Percentiles rank a stretch among this genome's conserved stretches.
Evolutionary conservation across 2,888 invertebrate genomes (phyloP).

Genomic region (Polyploca ridens): DNA sequence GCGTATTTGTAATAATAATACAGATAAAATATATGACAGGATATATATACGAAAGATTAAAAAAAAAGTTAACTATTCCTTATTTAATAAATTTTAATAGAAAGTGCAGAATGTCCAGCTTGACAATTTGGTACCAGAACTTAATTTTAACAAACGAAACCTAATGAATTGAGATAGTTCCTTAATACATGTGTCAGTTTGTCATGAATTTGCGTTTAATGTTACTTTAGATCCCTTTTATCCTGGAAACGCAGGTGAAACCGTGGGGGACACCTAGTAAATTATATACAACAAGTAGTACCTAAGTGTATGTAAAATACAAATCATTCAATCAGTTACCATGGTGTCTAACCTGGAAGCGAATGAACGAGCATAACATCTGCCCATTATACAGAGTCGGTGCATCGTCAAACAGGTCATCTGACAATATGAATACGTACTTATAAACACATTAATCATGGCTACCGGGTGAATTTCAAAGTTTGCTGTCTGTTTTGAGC

Average conservation of each 20-base stretch:
- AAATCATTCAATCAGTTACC: slow-evolving; percentile 54
- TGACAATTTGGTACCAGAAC: too few relatives aligned
- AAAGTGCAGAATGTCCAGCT: too few relatives aligned
- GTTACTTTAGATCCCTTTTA: too few relatives aligned
- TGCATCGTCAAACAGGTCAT: slow-evolving; percentile 79
- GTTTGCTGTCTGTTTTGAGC: slow-evolving; percentile 31
- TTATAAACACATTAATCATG: slow-evolving; percentile 68
- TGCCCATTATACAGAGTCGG: slow-evolving; percentile 68
- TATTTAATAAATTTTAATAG: too few relatives aligned
- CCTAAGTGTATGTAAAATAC: neutral
- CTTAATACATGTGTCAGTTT: too few relatives aligned
- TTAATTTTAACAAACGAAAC: too few relatives aligned
- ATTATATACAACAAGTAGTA: slow-evolving; percentile 5
- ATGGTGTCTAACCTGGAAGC: slow-evolving; percentile 47
- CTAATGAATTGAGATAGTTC: too few relatives aligned
- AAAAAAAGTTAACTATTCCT: too few relatives aligned
- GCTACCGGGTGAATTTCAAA: slow-evolving; percentile 49
- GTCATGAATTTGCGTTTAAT: too few relatives aligned
- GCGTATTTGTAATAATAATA: too few relatives aligned
- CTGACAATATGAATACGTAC: slow-evolving; percentile 55
- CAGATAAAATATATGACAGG: too few relatives aligned
- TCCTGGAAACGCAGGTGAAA: neutral
- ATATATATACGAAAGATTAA: too few relatives aligned
- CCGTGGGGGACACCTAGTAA: neutral
- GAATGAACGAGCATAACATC: slow-evolving; percentile 62